These are phyloP conservation scores for Alloplasta piceator DNA, from an alignment of 2,888 invertebrate genomes.

Conservation along the genomic window DNA sequence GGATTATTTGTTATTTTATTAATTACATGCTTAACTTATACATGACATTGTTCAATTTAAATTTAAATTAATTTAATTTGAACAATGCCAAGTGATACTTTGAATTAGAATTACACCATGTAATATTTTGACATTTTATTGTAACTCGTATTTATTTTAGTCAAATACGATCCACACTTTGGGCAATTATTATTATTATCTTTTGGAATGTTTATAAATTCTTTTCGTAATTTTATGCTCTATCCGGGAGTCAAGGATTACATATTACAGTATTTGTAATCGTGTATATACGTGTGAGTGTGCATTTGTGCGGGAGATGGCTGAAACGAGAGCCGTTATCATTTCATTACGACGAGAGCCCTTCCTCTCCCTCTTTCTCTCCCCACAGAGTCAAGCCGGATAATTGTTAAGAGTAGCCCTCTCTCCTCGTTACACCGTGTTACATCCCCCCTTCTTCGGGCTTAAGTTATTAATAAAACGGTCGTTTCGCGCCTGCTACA, in stretches of 20 bases:
- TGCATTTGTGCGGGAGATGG: constrained; percentile 20
- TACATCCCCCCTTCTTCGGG: constrained; percentile 67
- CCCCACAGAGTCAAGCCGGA: constrained; percentile 68
- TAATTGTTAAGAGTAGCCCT: constrained; percentile 79
- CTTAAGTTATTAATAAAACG: constrained; percentile 80
- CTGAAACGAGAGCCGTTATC: constrained; percentile 74
- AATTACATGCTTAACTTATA: too few species aligned
- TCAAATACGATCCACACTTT: too few species aligned
- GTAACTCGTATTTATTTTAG: too few species aligned
- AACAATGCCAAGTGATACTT: too few species aligned
- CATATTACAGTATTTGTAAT: background rate
- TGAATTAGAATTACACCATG: too few species aligned
- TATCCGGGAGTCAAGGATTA: background rate
- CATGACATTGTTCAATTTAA: too few species aligned
- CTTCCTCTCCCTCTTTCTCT: constrained; percentile 16
- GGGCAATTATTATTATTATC: background rate
- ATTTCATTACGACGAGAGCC: constrained; percentile 73
- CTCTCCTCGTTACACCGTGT: constrained; percentile 69
- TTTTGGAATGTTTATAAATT: background rate
- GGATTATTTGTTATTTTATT: too few species aligned
- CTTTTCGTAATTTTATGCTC: too few species aligned
- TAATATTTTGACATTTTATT: too few species aligned
- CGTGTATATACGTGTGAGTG: background rate
- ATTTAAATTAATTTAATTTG: too few species aligned
- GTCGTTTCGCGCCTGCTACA: constrained; percentile 66